Evolutionary conservation across 2,113 vertebrate species (phyloP), one percentile per base, ranked within the genome.

Genomic region (Gambusia holbrooki): DNA sequence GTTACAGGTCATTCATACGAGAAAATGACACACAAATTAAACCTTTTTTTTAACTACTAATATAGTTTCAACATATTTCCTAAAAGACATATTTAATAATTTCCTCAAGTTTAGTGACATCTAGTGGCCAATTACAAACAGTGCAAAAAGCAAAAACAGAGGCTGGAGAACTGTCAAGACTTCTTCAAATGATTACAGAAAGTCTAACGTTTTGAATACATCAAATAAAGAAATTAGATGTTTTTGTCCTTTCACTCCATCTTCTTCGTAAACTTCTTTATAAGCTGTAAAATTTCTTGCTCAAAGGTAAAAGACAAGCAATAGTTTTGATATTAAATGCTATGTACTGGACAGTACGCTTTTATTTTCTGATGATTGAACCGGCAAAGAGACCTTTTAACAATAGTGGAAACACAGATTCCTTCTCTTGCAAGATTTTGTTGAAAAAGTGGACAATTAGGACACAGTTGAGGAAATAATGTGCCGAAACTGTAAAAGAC

Each of bases 81-180:
- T 1, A 25, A 25, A 54, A n/a, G 8, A 58, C 7, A 58, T n/a
- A 66, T 8, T 32, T 40, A 1, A 35, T 1, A 35, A 62, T 14
- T 6, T 27, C 66, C n/a, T 65, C 30, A 33, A 67, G 3, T 75
- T 61, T 51, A 73, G 45, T 69, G 86, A 80, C 89, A 89, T 86
- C 89, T 92, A 80, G 84, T 86, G 90, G 77, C 25, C 27, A 61
- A 1, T 42, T 9, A 9, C 5, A 27, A 32, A 25, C 5, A 74
- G 28, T 74, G 63, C 70, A 77, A 42, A 1, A 42, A 42, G 15
- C 14, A 42, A 42, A 14, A 12, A 13, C 10, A 14, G 12, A 42
- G 40, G 40, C 40, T 42, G 40, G 40, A 42, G 48, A 54, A 54
- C 48, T 22, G 22, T 54, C 48, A 19, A 54, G 48, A 54, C 15